Conservation (phyloP, 2,888 invertebrate species). For the Leucoptera coffeella region DNA sequence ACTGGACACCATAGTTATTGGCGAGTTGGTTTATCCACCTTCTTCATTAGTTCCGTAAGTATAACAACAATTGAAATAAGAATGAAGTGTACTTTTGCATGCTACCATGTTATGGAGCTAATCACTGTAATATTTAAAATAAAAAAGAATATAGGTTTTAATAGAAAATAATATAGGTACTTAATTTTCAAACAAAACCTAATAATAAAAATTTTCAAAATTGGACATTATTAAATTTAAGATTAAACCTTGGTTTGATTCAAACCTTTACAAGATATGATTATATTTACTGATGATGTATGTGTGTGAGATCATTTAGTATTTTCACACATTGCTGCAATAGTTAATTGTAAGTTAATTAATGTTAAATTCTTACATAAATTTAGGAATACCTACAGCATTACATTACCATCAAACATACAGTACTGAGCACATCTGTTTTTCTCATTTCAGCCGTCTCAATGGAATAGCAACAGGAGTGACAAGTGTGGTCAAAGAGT, state of each 20-base stretch:
- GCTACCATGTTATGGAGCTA: too few relatives aligned
- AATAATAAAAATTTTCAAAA: conserved; percentile 1
- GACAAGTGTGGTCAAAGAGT: conserved; percentile 61
- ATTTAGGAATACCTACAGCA: neutral
- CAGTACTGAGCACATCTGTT: too few relatives aligned
- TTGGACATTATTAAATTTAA: neutral
- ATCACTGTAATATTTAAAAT: too few relatives aligned
- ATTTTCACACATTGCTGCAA: neutral
- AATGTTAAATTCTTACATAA: conserved; percentile 3
- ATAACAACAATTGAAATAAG: too few relatives aligned
- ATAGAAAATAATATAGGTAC: conserved; percentile 4
- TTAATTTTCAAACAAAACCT: conserved; percentile 5
- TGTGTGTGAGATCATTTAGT: too few relatives aligned
- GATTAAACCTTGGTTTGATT: neutral
- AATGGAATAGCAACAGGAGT: conserved; percentile 68
- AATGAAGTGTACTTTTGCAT: too few relatives aligned
- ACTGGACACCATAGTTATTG: conserved; percentile 66
- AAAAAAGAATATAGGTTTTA: too few relatives aligned
- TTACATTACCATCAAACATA: too few relatives aligned
- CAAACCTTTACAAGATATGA: neutral
- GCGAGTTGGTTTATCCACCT: conserved; percentile 75
- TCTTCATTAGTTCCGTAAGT: conserved; percentile 82
- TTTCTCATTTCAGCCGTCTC: conserved; percentile 46
- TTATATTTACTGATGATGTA: neutral
- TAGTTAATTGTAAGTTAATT: conserved; percentile 1